These are phyloP conservation scores for Dipodomys merriami DNA, from an alignment of 2,113 vertebrate species.

Conservation along the genomic window DNA sequence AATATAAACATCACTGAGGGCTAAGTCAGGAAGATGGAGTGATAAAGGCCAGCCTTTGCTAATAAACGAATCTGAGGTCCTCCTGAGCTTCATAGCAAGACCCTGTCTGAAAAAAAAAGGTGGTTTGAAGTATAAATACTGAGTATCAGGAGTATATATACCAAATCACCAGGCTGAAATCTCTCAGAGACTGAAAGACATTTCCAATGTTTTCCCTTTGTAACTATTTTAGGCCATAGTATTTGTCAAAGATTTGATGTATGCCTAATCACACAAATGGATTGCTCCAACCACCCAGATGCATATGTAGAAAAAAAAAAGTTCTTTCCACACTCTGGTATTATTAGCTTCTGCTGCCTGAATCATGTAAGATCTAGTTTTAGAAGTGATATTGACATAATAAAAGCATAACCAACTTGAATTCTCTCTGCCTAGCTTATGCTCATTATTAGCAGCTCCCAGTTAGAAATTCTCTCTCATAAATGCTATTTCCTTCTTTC, in stretches of 20 bases:
- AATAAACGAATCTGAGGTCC: no score
- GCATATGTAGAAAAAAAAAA: conserved; percentile 44
- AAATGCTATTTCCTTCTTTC: conserved; percentile 17
- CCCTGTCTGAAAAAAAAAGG: not conserved
- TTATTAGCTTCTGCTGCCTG: conserved; percentile 57
- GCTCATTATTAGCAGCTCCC: not conserved
- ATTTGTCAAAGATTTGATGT: conserved; percentile 57
- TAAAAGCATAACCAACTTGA: conserved; percentile 33
- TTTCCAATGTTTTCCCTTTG: conserved; percentile 42
- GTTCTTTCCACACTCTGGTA: conserved; percentile 63
- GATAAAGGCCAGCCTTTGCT: not conserved
- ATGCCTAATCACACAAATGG: conserved; percentile 65
- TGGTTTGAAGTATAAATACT: not conserved
- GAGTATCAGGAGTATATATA: not conserved
- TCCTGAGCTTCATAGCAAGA: not conserved
- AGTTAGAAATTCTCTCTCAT: not conserved
- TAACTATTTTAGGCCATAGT: conserved; percentile 57
- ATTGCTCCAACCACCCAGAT: conserved; percentile 47
- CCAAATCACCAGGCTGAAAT: conserved; percentile 39
- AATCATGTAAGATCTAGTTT: conserved; percentile 54
- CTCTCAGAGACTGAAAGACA: conserved; percentile 44
- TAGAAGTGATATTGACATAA: conserved; percentile 50
- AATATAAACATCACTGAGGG: not conserved
- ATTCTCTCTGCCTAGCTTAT: conserved; percentile 3
- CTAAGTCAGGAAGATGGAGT: not conserved